Evolutionary conservation across 1,140 invertebrate genomes (phyloP).

Genomic region (Adelges cooleyi): DNA sequence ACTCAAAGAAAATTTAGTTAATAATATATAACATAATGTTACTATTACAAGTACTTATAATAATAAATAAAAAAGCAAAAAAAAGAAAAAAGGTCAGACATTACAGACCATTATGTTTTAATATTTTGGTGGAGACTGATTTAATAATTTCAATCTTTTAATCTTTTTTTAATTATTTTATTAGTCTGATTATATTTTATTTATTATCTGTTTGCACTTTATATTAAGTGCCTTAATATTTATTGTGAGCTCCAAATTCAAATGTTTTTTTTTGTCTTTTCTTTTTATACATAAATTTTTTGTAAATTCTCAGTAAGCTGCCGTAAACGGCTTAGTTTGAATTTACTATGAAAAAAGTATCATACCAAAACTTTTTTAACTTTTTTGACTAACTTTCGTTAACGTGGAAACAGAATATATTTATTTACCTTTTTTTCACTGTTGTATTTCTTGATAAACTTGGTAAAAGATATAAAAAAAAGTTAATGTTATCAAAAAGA

Average conservation of each 20-base stretch:
- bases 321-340: too few relatives aligned
- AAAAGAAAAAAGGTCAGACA: too few relatives aligned
- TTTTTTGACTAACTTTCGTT: too few relatives aligned
- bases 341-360: too few relatives aligned
- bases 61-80: too few relatives aligned
- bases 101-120: slow-evolving; percentile 14
- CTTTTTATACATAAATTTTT: too few relatives aligned
- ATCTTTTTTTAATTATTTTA: slow-evolving; percentile 7
- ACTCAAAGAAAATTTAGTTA: slow-evolving; percentile 33
- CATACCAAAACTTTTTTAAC: too few relatives aligned
- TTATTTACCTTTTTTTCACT: too few relatives aligned
- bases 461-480: neutral
- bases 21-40: slow-evolving; percentile 2
- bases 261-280: neutral
- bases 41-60: slow-evolving; percentile 8
- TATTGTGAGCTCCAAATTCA: neutral
- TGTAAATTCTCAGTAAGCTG: too few relatives aligned
- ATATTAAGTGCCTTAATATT: neutral
- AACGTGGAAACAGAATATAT: too few relatives aligned
- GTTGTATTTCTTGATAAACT: too few relatives aligned
- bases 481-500: neutral
- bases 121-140: slow-evolving; percentile 22
- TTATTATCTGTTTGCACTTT: slow-evolving; percentile 3
- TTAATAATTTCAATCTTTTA: slow-evolving; percentile 10
- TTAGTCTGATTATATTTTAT: slow-evolving; percentile 18